Percentiles rank a stretch among this genome's conserved stretches.
Conservation (phyloP, 2,888 invertebrate genomes). For the Pyrocoelia pectoralis region DNA sequence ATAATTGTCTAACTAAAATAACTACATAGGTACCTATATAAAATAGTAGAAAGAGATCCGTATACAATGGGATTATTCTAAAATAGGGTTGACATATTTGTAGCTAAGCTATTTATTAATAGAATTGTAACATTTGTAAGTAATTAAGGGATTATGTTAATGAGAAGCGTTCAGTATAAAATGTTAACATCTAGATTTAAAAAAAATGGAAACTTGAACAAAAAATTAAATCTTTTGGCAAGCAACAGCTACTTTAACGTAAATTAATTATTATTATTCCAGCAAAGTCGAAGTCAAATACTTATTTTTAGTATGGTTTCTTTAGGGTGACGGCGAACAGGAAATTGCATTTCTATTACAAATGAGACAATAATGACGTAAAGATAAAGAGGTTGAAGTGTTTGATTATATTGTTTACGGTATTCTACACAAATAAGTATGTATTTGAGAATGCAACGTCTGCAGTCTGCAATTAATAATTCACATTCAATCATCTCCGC, state of each 20-base stretch:
- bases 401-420: too few relatives aligned
- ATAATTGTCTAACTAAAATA: too few relatives aligned
- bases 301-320: not conserved
- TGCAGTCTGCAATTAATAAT: too few relatives aligned
- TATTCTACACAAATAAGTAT: too few relatives aligned
- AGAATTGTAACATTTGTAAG: conserved; percentile 1
- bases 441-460: too few relatives aligned
- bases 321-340: not conserved
- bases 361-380: too few relatives aligned
- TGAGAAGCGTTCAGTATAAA: not conserved
- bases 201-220: not conserved
- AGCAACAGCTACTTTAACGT: not conserved
- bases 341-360: not conserved
- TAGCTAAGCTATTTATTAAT: not conserved
- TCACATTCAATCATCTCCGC: too few relatives aligned
- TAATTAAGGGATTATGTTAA: conserved; percentile 1
- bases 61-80: not conserved
- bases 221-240: not conserved
- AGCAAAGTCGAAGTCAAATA: too few relatives aligned
- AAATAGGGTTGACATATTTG: not conserved
- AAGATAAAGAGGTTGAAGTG: too few relatives aligned
- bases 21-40: too few relatives aligned
- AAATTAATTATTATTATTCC: not conserved
- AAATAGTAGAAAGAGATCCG: too few relatives aligned
- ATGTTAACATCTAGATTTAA: conserved; percentile 1